These are phyloP conservation scores for Acanthoscelides obtectus DNA, from an alignment of 2,888 invertebrate species.

Conservation along the genomic window DNA sequence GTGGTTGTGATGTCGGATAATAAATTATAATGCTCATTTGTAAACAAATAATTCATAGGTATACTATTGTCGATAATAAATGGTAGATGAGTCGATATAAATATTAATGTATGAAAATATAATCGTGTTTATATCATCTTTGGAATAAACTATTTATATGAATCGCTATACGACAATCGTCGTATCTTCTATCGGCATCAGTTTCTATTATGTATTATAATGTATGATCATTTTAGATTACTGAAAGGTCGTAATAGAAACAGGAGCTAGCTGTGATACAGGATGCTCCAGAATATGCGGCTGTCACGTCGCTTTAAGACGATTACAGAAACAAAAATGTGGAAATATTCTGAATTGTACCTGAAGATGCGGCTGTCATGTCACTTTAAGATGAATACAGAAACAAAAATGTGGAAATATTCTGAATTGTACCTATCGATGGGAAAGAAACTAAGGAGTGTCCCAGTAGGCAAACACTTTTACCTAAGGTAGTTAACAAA, in stretches of 20 bases:
- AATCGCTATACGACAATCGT: background rate
- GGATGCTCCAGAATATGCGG: background rate
- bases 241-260: background rate
- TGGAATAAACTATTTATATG: background rate
- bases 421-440: too few relatives aligned
- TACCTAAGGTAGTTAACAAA: too few relatives aligned
- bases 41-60: constrained; percentile 26
- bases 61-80: constrained; percentile 22
- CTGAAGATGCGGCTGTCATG: too few relatives aligned
- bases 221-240: background rate
- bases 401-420: too few relatives aligned
- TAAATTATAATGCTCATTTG: constrained; percentile 18
- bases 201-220: background rate
- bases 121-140: constrained; percentile 15
- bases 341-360: too few relatives aligned
- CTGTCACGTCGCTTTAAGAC: too few relatives aligned
- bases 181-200: background rate
- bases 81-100: constrained; percentile 24
- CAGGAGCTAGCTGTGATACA: background rate
- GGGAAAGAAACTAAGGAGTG: too few relatives aligned
- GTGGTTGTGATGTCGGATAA: background rate
- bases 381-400: background rate
- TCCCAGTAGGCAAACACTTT: too few relatives aligned
- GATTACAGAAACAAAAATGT: too few relatives aligned
- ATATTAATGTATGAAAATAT: constrained; percentile 30